Conservation (phyloP, 2,797 vertebrate genomes). For the Lemur catta region DNA sequence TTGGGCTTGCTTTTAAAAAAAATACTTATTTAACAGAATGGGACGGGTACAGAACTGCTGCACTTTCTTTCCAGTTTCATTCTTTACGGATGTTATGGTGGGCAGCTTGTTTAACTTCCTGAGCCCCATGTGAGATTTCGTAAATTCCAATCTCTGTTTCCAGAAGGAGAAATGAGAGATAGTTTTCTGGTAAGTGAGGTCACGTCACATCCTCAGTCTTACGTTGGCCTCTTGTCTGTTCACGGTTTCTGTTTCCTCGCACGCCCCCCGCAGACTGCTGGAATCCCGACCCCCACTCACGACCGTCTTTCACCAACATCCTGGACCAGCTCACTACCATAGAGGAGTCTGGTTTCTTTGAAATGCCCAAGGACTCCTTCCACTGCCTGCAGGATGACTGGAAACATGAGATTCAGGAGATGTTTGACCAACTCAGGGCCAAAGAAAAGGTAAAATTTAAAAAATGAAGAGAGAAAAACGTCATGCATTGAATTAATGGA, state of each 20-base stretch:
- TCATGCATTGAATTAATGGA: background rate
- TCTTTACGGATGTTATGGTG: background rate
- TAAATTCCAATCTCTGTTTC: constrained; percentile 22
- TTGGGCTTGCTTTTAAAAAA: background rate
- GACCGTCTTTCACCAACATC: constrained; percentile 92
- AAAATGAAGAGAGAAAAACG: background rate
- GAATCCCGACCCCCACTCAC: constrained; percentile 93
- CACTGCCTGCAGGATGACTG: constrained; percentile 98
- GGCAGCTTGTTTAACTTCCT: background rate
- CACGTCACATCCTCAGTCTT: fast-evolving
- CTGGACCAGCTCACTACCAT: constrained; percentile 95
- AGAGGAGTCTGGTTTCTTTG: constrained; percentile 97
- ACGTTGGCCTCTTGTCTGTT: background rate
- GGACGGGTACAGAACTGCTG: fast-evolving
- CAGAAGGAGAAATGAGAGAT: background rate
- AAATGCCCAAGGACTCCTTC: constrained; percentile 98
- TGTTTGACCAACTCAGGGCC: constrained; percentile 97
- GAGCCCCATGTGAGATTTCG: background rate
- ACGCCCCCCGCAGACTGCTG: constrained; percentile 91
- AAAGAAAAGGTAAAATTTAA: constrained; percentile 93
- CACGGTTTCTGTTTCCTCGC: background rate
- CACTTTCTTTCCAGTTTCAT: background rate
- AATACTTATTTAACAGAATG: background rate
- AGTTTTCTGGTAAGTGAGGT: background rate
- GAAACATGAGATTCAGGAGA: constrained; percentile 98